A percentile compares a stretch with the other conserved stretches of the same genome.
Conservation (phyloP, 2,797 vertebrate genomes). For the Argentina silus region DNA sequence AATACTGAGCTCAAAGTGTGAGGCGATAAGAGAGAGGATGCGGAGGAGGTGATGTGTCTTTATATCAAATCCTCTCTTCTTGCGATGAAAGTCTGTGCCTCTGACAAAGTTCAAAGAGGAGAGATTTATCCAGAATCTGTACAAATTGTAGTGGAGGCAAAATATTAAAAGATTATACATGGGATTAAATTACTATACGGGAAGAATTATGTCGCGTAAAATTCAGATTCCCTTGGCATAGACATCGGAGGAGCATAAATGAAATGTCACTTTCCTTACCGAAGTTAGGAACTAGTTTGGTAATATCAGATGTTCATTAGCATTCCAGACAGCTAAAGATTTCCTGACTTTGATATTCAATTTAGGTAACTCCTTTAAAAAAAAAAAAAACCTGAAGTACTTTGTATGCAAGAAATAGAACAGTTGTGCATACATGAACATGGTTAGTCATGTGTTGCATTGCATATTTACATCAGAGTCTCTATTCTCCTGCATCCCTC, state of each 20-base stretch:
- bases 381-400: neutral
- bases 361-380: neutral
- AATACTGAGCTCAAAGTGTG: constrained; percentile 42
- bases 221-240: neutral
- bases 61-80: constrained; percentile 21
- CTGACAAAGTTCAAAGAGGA: no score
- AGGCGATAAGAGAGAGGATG: constrained; percentile 11
- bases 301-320: no score
- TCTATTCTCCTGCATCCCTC: neutral
- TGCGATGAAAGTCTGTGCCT: neutral
- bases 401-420: neutral
- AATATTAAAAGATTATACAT: constrained; percentile 9
- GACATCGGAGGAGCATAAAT: neutral
- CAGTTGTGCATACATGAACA: neutral
- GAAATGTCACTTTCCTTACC: neutral
- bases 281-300: no score
- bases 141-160: constrained; percentile 6
- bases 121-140: neutral
- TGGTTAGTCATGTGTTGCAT: constrained; percentile 25
- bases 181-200: neutral
- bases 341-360: no score
- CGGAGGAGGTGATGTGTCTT: constrained; percentile 13
- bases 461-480: constrained; percentile 4
- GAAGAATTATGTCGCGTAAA: neutral
- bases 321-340: no score